Percentiles rank a stretch among this genome's conserved stretches.
These are phyloP conservation scores for Lepisosteus oculatus DNA, from an alignment of 2,113 vertebrate species.

Conservation along the genomic window DNA sequence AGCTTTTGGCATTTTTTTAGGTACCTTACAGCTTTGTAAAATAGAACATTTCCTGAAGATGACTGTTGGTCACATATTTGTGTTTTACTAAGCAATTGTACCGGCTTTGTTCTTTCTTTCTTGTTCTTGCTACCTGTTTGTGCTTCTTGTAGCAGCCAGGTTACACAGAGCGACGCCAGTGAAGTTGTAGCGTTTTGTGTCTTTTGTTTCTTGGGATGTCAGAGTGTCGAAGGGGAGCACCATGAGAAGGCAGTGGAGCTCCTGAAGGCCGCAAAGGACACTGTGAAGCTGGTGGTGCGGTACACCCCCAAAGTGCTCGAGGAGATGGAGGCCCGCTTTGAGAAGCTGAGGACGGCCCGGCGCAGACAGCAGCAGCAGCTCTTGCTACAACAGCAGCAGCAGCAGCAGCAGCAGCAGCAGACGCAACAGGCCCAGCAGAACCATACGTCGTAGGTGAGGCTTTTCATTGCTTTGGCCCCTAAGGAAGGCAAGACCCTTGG, in stretches of 20 bases:
- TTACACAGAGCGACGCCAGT: too few relatives aligned
- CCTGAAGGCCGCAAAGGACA: conserved; percentile 93
- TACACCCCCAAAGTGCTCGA: conserved; percentile 98
- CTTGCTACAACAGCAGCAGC: conserved; percentile 88
- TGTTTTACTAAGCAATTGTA: too few relatives aligned
- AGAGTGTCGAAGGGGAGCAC: conserved; percentile 98
- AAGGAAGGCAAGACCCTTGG: conserved; percentile 21
- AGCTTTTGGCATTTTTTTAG: too few relatives aligned
- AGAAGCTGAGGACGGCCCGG: conserved; percentile 92
- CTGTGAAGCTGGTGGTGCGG: conserved; percentile 94
- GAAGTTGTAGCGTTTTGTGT: too few relatives aligned
- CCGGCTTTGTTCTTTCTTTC: too few relatives aligned
- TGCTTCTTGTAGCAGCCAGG: too few relatives aligned
- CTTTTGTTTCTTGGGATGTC: conserved; percentile 16
- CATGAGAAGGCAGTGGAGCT: conserved; percentile 96
- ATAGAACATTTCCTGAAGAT: too few relatives aligned
- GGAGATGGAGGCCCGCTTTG: conserved; percentile 98
- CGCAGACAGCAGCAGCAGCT: conserved; percentile 93
- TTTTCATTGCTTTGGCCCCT: conserved; percentile 61
- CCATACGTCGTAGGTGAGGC: conserved; percentile 97
- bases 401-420: conserved; percentile 70
- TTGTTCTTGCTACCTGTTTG: too few relatives aligned
- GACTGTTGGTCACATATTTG: too few relatives aligned
- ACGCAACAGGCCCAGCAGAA: conserved; percentile 84
- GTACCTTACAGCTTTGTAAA: too few relatives aligned